Evolutionary conservation across 2,888 invertebrate species (phyloP).

Genomic region (Caenorhabditis sp.): DNA sequence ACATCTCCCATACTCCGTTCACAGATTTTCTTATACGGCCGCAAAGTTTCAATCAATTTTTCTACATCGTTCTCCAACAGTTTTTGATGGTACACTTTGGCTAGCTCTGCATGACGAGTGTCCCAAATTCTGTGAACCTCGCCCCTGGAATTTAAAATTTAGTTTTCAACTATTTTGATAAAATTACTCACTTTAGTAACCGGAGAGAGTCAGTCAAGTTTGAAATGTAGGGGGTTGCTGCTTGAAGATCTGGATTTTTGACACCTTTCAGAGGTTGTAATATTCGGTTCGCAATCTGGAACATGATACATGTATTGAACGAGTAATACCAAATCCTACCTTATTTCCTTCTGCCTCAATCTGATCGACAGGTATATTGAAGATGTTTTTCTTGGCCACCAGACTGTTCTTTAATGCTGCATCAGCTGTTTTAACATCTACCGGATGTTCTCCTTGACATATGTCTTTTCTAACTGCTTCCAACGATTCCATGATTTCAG

Average conservation of each 20-base stretch:
- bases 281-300: constrained; percentile 67
- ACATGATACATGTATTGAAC: background rate
- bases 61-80: constrained; percentile 98
- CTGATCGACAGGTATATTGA: constrained; percentile 95
- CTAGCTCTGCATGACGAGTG: constrained; percentile 93
- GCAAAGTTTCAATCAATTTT: constrained; percentile 84
- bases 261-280: constrained; percentile 58
- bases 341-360: constrained; percentile 92
- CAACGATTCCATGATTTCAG: constrained; percentile 86
- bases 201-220: constrained; percentile 82
- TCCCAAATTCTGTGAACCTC: constrained; percentile 96
- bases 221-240: constrained; percentile 84
- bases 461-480: constrained; percentile 83
- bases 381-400: constrained; percentile 94
- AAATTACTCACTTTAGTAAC: constrained; percentile 66
- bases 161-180: constrained; percentile 2
- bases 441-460: constrained; percentile 92
- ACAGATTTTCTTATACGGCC: constrained; percentile 47
- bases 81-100: constrained; percentile 95
- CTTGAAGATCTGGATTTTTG: constrained; percentile 87
- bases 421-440: constrained; percentile 94
- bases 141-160: constrained; percentile 86
- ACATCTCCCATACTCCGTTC: constrained; percentile 68
- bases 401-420: constrained; percentile 93
- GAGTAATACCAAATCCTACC: constrained; percentile 24